Percentiles rank a stretch among this genome's conserved stretches.
Evolutionary conservation across 1,140 invertebrate genomes (phyloP).

Genomic region (Leucophenga varia): DNA sequence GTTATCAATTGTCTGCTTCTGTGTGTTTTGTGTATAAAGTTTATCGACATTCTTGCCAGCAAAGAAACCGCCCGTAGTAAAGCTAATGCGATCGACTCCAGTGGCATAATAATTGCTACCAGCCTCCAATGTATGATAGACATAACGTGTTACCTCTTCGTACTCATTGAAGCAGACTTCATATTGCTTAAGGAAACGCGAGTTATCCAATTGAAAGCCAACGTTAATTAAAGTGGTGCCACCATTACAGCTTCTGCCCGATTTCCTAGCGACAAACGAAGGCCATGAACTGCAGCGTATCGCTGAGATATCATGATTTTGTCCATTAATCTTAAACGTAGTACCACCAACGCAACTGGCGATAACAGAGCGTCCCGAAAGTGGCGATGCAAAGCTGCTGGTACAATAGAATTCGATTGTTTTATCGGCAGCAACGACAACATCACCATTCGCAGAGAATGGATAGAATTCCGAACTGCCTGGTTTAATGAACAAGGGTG

Average conservation of each 20-base stretch:
- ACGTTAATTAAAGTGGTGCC: conserved; percentile 40
- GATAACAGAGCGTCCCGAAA: conserved; percentile 33
- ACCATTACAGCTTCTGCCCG: conserved; percentile 36
- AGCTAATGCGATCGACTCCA: conserved; percentile 43
- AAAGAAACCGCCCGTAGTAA: conserved; percentile 41
- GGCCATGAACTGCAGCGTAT: conserved; percentile 40
- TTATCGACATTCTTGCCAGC: conserved; percentile 38
- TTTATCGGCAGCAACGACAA: conserved; percentile 30
- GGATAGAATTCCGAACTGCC: conserved; percentile 32
- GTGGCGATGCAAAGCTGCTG: conserved; percentile 32
- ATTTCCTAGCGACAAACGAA: conserved; percentile 41
- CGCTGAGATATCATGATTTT: conserved; percentile 29
- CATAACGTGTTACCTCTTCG: conserved; percentile 47
- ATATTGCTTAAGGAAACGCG: conserved; percentile 46
- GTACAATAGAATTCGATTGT: conserved; percentile 39
- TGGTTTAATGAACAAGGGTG: conserved; percentile 33
- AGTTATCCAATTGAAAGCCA: conserved; percentile 26
- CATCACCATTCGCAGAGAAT: conserved; percentile 26
- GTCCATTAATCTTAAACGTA: conserved; percentile 29
- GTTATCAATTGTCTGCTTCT: conserved; percentile 37
- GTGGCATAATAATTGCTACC: conserved; percentile 39
- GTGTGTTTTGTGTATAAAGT: conserved; percentile 40
- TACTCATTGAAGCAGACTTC: conserved; percentile 56
- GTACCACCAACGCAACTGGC: conserved; percentile 36
- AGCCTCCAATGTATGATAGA: conserved; percentile 38